These are phyloP conservation scores for Brachionus paranguensis DNA, from an alignment of 1,140 invertebrate species.

Conservation along the genomic window DNA sequence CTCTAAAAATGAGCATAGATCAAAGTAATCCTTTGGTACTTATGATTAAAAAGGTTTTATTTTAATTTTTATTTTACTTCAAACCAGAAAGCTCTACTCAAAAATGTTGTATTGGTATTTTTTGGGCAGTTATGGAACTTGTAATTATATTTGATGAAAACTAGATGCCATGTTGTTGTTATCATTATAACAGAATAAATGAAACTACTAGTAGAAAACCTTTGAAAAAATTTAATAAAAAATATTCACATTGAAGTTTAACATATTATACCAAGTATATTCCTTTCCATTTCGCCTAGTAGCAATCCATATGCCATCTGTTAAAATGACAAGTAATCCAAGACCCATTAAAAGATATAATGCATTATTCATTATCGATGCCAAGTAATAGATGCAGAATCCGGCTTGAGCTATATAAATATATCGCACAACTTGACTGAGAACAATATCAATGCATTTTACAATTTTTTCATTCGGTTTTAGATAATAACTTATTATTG, in stretches of 20 bases:
- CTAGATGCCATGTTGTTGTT: slow-evolving; percentile 18
- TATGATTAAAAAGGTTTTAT: background rate
- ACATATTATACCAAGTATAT: background rate
- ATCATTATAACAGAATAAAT: slow-evolving; percentile 23
- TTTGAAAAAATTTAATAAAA: background rate
- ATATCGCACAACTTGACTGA: background rate
- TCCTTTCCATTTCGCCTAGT: background rate
- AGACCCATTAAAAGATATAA: background rate
- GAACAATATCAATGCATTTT: background rate
- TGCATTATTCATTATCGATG: background rate
- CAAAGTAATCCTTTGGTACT: background rate
- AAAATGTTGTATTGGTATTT: background rate
- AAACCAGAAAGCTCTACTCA: background rate
- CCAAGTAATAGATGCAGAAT: slow-evolving; percentile 1
- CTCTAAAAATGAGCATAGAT: slow-evolving; percentile 1
- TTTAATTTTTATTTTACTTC: background rate
- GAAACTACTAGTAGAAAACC: slow-evolving; percentile 22
- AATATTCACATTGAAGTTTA: background rate
- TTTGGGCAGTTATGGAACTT: slow-evolving; percentile 8
- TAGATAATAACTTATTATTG: background rate
- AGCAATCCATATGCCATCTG: background rate
- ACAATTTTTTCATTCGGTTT: background rate
- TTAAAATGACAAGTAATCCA: slow-evolving; percentile 12
- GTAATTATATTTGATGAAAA: slow-evolving; percentile 8
- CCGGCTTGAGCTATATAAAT: background rate